Base-by-base conservation (phyloP, 2,113 vertebrate species). In the Calyptomena viridis region DNA sequence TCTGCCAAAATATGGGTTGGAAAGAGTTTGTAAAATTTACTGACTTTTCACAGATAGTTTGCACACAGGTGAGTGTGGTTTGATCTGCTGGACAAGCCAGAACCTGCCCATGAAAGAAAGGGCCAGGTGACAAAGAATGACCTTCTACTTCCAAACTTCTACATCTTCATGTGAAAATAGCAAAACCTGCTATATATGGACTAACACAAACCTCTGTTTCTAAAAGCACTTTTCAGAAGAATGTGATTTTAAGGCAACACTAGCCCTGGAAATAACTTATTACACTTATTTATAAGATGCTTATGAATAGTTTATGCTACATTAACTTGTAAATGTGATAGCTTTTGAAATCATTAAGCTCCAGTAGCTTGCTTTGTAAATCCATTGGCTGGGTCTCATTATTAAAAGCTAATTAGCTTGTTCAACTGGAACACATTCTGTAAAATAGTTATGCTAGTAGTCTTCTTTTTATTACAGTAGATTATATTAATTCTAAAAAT, bases 261-360 rank as follows among this genome's bases (percentile, higher is more conserved):
- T 55, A 77, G 56, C 37, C 39, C 60, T 87, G 83, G 53, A 94
- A 93, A 84, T 84, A 91, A 90, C 59, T 82, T 91, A 94, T 77
- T 94, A 35, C 58, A 67, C 66, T 87, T 96, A 94, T 95, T 72
- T 74, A n/a, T 94, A 94, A 93, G 52, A 89, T 83, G 87, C 22
- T 94, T 46, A 94, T 97, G 89, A 97, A 97, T 96, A 87, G 95
- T 97, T 94, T 90, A 96, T 23, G 15, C 31, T 52, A 68, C 74
- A 95, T 97, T 96, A 95, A 86, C 85, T 94, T 90, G 82, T 93
- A 95, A 96, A 97, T 94, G 92, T 84, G 90, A 94, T 96, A 81
- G 89, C 87, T 95, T 96, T 96, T 92, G 87, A 93, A 93, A 92
- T 87, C 89, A 94, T 96, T 94, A 95, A 91, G 60, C 91, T 79